These are phyloP conservation scores for Orycteropus afer DNA, from an alignment of 2,113 vertebrate genomes.

Conservation along the genomic window DNA sequence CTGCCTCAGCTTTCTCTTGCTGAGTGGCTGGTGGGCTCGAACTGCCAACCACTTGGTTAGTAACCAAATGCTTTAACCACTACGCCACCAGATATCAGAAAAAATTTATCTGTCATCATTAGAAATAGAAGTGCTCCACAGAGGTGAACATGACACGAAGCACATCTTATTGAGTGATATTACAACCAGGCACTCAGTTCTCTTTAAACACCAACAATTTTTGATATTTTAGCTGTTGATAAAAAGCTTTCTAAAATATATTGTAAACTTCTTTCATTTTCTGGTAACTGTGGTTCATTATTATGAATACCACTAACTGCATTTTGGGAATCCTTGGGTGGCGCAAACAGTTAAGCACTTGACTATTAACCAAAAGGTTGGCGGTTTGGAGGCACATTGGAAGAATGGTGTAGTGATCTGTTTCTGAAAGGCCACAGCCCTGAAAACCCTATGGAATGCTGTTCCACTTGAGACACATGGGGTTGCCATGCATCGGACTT, in stretches of 20 bases:
- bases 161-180: neutral
- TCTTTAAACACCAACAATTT: neutral
- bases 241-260: constrained; percentile 38
- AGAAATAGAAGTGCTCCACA: neutral
- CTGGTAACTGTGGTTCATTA: neutral
- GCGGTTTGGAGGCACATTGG: neutral
- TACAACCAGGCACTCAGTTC: neutral
- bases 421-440: neutral
- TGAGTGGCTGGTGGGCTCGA: too few species aligned
- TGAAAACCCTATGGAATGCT: neutral
- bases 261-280: neutral
- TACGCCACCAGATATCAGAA: too few species aligned
- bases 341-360: neutral
- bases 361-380: neutral
- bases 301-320: neutral
- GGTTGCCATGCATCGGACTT: neutral
- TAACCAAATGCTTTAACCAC: too few species aligned
- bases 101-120: neutral
- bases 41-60: too few species aligned
- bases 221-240: neutral
- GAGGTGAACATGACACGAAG: neutral
- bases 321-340: neutral
- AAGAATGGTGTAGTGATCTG: neutral
- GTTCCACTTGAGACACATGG: too few species aligned
- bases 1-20: too few species aligned